Evolutionary conservation across 1,140 invertebrate genomes (phyloP), one percentile per base, ranked within the genome.

Genomic region (Formica selysi): DNA sequence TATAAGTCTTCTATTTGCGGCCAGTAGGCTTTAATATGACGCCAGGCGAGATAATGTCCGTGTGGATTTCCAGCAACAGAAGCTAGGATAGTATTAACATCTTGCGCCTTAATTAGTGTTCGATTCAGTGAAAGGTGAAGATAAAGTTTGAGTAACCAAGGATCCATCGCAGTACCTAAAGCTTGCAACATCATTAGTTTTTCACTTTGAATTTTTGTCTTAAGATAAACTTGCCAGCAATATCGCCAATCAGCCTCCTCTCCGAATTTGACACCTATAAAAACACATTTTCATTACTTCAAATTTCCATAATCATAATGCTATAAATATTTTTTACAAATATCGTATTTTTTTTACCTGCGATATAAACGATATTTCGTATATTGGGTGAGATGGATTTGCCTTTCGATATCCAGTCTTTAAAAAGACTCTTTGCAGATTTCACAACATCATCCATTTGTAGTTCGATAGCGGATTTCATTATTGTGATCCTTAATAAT

Each of bases 1-100:
- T 97, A 97, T 65, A 97, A 93, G 0, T 95, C 93, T 71, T 97
- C 95, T 85, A 98, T 95, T 64, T 96, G 94, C 2, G 96, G 93
- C 97, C 97, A 98, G 81, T 97, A 96, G 1, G 96, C 96, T 91
- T 97, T 96, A 1, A 98, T 93, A 94, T 98, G 97, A 87, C 97
- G 95, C 97, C 98, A 98, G 3, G 97, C 97, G 11, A 98, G 93
- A 7, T 97, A 94, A 76, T 96, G 95, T 7, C 97, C 97, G 86
- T 97, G 96, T 1, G 96, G 96, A 94, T 98, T 98, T n/a, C 95
- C 95, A 7, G 97, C 96, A 0, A 98, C 97, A 8, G 96, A 95
- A 7, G 95, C 95, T 36, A 98, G 95, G 0, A 98, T 97, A 2
- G 95, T 95, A 81, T 96, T 96, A 1, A 97, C 96, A 93, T 98